These are phyloP conservation scores for Microctonus hyperodae DNA, from an alignment of 2,888 invertebrate genomes.

Conservation along the genomic window DNA sequence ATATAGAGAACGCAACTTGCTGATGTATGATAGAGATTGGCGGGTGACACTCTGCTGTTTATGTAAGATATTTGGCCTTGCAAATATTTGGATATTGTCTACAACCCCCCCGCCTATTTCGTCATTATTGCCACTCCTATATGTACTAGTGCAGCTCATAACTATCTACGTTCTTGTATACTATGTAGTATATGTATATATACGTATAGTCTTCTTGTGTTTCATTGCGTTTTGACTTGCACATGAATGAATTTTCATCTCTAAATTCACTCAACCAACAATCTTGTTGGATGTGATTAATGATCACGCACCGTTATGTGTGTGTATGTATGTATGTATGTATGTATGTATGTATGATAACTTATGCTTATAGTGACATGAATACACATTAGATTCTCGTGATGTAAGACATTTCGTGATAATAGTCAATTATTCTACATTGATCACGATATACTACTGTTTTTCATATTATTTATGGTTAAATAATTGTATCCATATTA, in stretches of 20 bases:
- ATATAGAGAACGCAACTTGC: constrained; percentile 25
- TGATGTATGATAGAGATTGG: constrained; percentile 43
- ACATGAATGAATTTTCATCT: background rate
- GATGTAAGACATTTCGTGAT: background rate
- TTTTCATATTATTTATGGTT: background rate
- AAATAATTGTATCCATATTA: background rate
- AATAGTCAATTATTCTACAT: background rate
- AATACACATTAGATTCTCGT: no score
- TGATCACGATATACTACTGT: background rate
- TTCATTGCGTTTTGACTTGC: no score
- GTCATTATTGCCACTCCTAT: no score
- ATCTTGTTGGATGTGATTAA: constrained; percentile 53
- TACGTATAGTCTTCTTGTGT: no score
- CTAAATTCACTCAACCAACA: constrained; percentile 50
- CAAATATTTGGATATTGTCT: constrained; percentile 64
- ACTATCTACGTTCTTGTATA: no score
- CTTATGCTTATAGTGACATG: no score
- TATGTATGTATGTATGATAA: no score
- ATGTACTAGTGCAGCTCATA: no score
- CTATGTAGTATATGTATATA: no score
- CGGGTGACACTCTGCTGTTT: constrained; percentile 59
- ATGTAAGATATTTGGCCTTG: constrained; percentile 62
- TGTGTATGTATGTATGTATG: no score
- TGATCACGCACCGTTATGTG: background rate
- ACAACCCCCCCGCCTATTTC: constrained; percentile 49